Base-by-base conservation (phyloP, 2,797 vertebrate genomes). In the Muraenolepis orangiensis region DNA sequence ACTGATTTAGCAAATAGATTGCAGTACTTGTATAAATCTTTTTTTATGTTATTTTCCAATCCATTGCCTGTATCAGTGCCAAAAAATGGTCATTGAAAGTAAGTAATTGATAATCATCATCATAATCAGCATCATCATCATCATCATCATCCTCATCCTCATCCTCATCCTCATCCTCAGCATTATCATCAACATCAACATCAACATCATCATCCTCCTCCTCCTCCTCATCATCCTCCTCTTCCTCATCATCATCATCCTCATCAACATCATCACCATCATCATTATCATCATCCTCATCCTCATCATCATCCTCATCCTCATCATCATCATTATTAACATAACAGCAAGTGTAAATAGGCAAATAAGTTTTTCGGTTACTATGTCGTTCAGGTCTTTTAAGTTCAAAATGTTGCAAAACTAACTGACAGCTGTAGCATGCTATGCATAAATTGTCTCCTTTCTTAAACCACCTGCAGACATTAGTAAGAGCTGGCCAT, bases 401-500 rank as follows among this genome's bases (percentile, higher is more conserved):
- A 51, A 20, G 42, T 51, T n/a, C 42, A 5, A 51, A 46, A 14
- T 40, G 13, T 40, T 40, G 38, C 38, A 40, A 42, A 14, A 51
- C 42, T 51, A 18, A 18, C 42, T 18, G 18, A 51, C 42, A n/a
- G n/a, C 42, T 51, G 18, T 8, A 57, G 23, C 7, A 18, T 42
- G 14, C 16, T 14, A n/a, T n/a, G n/a, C n/a, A n/a, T n/a, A 1
- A 42, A 42, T 57, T 16, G n/a, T n/a, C 40, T 64, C n/a, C 28
- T 78, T 38, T 74, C 86, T 84, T 80, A 67, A 20, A 51, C 77
- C 16, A 72, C 64, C 77, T 78, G 69, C 71, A 78, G 20, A 80
- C 75, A 70, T 34, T 70, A 85, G 85, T 90, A 89, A 92, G 86
- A 86, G 84, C 81, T 31, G 6, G 70, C 78, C 88, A 87, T 87